phyloP scores from a whole-genome alignment of 2,888 invertebrate genomes.

The Drosophila acutilabella region DNA sequence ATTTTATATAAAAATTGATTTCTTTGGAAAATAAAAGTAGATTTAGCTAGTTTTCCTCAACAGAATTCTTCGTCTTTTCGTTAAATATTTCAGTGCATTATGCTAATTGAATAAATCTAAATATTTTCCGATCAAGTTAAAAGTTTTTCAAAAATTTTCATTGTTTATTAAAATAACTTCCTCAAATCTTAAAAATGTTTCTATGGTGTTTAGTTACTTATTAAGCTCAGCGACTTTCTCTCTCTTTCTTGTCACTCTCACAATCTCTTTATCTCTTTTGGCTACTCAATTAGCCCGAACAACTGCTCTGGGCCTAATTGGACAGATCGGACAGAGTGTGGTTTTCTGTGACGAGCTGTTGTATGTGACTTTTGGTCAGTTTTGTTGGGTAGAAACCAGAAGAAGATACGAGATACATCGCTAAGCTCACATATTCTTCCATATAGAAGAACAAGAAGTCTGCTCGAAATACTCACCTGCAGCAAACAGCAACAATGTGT shows the following conservation, averaged over 20 bases:
- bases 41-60: too few relatives aligned
- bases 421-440: slow-evolving; percentile 68
- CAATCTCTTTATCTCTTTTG: not conserved
- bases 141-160: too few relatives aligned
- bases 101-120: too few relatives aligned
- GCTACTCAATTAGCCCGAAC: not conserved
- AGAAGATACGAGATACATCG: slow-evolving; percentile 71
- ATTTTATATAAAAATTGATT: too few relatives aligned
- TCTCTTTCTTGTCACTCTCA: not conserved
- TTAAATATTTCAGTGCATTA: too few relatives aligned
- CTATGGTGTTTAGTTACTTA: too few relatives aligned
- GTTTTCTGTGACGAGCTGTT: slow-evolving; percentile 34
- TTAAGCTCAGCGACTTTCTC: not conserved
- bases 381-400: slow-evolving; percentile 68
- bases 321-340: slow-evolving; percentile 49
- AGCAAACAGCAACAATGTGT: slow-evolving; percentile 58
- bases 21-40: too few relatives aligned
- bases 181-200: too few relatives aligned
- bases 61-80: too few relatives aligned
- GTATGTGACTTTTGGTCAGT: slow-evolving; percentile 80
- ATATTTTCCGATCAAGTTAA: too few relatives aligned
- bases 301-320: not conserved
- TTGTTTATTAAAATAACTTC: too few relatives aligned
- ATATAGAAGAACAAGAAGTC: slow-evolving; percentile 66
- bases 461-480: slow-evolving; percentile 72